Base-by-base conservation (phyloP, 1,140 invertebrate genomes). In the Hirudo medicinalis region DNA sequence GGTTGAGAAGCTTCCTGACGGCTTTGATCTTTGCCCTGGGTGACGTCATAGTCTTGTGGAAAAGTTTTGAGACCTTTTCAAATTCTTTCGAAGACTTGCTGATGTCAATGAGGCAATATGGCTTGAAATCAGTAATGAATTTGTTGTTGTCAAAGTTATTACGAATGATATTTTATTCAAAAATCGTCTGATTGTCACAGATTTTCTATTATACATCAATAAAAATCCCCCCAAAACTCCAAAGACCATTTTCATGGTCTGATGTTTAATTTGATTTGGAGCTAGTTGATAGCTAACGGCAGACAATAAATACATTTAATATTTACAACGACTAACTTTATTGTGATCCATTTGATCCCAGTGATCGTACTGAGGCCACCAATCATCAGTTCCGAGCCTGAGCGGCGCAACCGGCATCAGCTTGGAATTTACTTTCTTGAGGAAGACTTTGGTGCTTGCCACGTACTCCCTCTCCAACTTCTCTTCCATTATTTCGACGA, bases 401-500 rank as follows among this genome's bases (percentile, higher is more conserved):
- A 49, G 43, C 9, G 43, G 43, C 1, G 13, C 43, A 9, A 49
- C 43, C 43, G 43, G 43, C 43, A 49, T 17, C 43, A 17, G 11
- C 43, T 20, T 70, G n/a, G 36, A 36, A 25, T 54, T 70, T 1
- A 49, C 53, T 13, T 54, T 70, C 40, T 20, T 70, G 32, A 49
- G n/a, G n/a, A 70, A 27, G n/a, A 22, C 22, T 0, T 36, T 19
- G 32, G 69, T 54, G 40, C 43, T 70, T 17, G 29, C 69, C n/a
- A 36, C 29, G 49, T 70, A 70, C 25, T 54, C 40, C 25, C 53
- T 36, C 25, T 70, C 69, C 69, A 70, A 25, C 22, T 70, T 70
- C 49, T 40, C 69, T 25, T 70, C 69, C 69, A 70, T 25, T 49
- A 70, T 70, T 22, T 70, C 69, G 69, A 70, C 69, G n/a, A 70